Evolutionary conservation across 2,888 invertebrate genomes (phyloP), one percentile per base, ranked within the genome.

Genomic region (Eilema depressum): DNA sequence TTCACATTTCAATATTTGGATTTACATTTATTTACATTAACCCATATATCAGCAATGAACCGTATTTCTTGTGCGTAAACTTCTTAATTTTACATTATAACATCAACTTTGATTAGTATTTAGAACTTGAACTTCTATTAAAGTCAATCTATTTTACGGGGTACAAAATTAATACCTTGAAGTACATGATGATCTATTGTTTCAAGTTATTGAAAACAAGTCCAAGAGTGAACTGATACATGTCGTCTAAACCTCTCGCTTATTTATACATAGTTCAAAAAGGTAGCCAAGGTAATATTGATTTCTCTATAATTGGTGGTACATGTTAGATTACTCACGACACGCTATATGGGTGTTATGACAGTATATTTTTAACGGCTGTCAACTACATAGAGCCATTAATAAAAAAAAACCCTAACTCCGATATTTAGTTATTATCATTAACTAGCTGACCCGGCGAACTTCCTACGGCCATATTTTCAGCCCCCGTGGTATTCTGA

Each of bases 211-310:
- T n/a, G 26, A 41, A 59, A 37, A 53, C 30, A 47, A 61, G n/a
- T 61, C 62, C 41, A 63, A 62, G 14, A 63, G n/a, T 56, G 57
- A 75, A 78, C 80, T 81, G 80, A 82, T 80, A 78, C 67, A 61
- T 70, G 23, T 14, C 33, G 25, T 20, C 33, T 30, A 64, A 77
- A 25, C 37, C 47, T 60, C 70, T 70, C 62, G 75, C 71, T 73
- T 81, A 82, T 75, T 71, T 67, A 41, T 67, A 62, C 37, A 60
- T 61, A 67, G 66, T 37, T 66, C 37, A 73, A 73, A 53, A 72
- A 68, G 62, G 62, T 72, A 66, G 53, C 70, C 83, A 82, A 81
- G 83, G 83, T 73, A 62, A 76, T 71, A 74, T 77, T 74, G 81
- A 69, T 82, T 81, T 83, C 82, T 59, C 81, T 72, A 14, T 70